Evolutionary conservation across 2,888 invertebrate species (phyloP), one percentile per base, ranked within the genome.

Genomic region (Plemyria rubiginata): DNA sequence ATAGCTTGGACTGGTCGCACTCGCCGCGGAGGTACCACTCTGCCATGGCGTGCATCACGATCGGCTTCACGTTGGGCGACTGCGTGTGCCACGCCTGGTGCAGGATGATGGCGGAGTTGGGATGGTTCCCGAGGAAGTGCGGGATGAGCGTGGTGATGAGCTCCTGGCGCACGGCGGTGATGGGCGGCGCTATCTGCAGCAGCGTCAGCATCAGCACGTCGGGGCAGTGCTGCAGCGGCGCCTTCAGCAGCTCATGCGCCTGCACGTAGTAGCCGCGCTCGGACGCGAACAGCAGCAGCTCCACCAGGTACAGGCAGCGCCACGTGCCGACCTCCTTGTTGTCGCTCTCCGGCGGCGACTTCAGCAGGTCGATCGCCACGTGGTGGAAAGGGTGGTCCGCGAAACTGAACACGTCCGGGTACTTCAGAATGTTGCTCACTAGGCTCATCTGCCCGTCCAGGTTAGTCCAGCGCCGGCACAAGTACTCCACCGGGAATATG

Each of bases 21-120:
- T 99, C 98, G 32, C 96, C 98, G 69, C 96, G 94, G 71, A 96
- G 94, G 88, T 99, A 99, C 98, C 99, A 99, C 70, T 99, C 98
- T 0, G 98, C 98, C 99, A 99, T 99, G 1, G 98, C 96, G 78
- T 98, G 97, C 97, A 99, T 98, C 66, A 99, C 96, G 62, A 97
- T 95, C 2, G 96, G 95, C 71, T 97, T 96, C 56, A 97, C 94
- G 70, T 93, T 94, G 15, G 93, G 94, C 72, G 95, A 95, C 78
- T 96, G 96, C 56, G 96, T 95, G 82, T 98, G 97, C 99, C 99
- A 99, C 4, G 98, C 98, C 81, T 98, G 97, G 86, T 99, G 98
- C 59, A 99, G 92, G 68, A 99, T 97, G n/a, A 98, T 97, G 29
- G 97, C 98, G 0, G 99, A 98, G 88, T 99, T 99, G 0, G 98